A percentile compares a stretch with the other conserved stretches of the same genome.
These are phyloP conservation scores for Zaprionus ghesquierei DNA, from an alignment of 1,140 invertebrate species.

Conservation along the genomic window DNA sequence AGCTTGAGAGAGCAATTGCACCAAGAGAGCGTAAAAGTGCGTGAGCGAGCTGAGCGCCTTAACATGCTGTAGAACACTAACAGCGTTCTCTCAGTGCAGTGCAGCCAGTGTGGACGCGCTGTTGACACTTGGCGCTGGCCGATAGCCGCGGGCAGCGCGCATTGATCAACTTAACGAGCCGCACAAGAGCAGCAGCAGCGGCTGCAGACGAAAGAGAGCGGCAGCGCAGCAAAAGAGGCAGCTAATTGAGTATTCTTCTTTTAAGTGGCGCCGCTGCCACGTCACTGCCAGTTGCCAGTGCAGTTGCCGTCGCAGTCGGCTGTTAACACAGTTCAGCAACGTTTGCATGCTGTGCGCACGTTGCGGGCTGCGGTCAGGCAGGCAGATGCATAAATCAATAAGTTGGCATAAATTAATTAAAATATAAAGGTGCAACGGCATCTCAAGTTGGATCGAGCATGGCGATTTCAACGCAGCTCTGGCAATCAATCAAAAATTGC, in stretches of 20 bases:
- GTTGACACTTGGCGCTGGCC: slow-evolving; percentile 42
- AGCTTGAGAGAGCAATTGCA: not conserved
- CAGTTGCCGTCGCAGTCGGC: not conserved
- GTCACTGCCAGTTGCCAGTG: slow-evolving; percentile 13
- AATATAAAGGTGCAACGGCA: slow-evolving; percentile 17
- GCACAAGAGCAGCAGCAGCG: slow-evolving; percentile 7
- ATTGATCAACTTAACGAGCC: slow-evolving; percentile 54
- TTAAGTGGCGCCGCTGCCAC: slow-evolving; percentile 61
- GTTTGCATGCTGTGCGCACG: slow-evolving; percentile 48
- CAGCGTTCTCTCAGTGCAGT: slow-evolving; percentile 6
- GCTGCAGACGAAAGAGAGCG: not conserved
- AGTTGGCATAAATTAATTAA: slow-evolving; percentile 77
- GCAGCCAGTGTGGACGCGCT: slow-evolving; percentile 11
- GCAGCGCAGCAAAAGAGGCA: slow-evolving; percentile 18
- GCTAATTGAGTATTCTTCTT: slow-evolving; percentile 76
- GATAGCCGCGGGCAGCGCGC: slow-evolving; percentile 23
- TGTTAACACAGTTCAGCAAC: slow-evolving; percentile 48
- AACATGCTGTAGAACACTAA: not conserved
- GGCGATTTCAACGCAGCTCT: no score
- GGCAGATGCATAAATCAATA: slow-evolving; percentile 66
- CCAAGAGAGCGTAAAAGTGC: not conserved
- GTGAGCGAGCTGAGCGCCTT: no score
- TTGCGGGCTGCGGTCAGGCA: slow-evolving; percentile 16
- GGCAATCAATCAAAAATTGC: slow-evolving; percentile 50
- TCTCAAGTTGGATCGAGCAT: slow-evolving; percentile 16